A percentile compares a stretch with the other conserved stretches of the same genome.
Conservation (phyloP, 2,113 vertebrate genomes). For the Xiphorhynchus elegans region DNA sequence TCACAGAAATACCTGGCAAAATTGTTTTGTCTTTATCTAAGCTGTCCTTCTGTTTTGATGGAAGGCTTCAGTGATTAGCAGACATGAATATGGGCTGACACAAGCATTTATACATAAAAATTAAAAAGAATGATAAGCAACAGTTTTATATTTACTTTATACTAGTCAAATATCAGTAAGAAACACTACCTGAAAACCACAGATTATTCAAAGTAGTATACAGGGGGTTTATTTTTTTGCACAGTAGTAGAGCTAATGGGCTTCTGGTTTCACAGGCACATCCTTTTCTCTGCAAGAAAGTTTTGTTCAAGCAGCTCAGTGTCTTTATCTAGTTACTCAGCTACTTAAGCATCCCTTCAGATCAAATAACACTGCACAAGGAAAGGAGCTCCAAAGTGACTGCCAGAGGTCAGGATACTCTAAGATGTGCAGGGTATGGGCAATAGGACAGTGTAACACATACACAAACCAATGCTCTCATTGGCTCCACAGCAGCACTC, state of each 20-base stretch:
- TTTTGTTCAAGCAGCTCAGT: not conserved
- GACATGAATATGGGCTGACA: not conserved
- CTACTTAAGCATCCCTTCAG: not conserved
- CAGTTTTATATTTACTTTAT: not conserved
- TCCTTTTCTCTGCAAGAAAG: not conserved
- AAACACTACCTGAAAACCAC: not conserved
- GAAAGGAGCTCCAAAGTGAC: not conserved
- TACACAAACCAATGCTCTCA: not conserved
- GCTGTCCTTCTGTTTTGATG: not conserved
- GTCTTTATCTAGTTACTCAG: not conserved
- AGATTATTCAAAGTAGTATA: not conserved
- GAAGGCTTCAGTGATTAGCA: not conserved
- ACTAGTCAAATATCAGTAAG: not conserved
- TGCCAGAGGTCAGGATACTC: not conserved
- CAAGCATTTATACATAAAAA: not conserved
- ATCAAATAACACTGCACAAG: not conserved
- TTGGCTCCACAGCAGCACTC: not conserved
- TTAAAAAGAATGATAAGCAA: not conserved
- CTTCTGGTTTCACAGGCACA: not conserved
- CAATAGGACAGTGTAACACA: not conserved
- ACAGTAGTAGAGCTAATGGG: not conserved
- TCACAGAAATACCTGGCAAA: not conserved
- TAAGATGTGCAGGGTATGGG: not conserved
- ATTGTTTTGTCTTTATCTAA: not conserved
- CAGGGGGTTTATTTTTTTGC: not conserved